Evolutionary conservation across 1,140 invertebrate genomes (phyloP).

Genomic region (Drosophila miranda): DNA sequence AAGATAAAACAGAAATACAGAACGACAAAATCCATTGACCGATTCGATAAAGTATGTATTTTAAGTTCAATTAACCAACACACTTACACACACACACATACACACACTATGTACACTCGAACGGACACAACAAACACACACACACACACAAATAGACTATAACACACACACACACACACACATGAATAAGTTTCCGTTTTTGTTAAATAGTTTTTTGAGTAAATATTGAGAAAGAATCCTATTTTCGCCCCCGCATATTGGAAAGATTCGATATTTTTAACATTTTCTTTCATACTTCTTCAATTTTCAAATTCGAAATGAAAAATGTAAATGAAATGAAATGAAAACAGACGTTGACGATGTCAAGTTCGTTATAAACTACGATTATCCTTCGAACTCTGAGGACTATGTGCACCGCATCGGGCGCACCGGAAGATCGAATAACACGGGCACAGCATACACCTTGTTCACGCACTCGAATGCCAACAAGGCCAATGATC

Average conservation of each 20-base stretch:
- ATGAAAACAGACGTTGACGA: constrained; percentile 96
- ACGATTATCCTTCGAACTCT: constrained; percentile 99
- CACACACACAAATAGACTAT: background rate
- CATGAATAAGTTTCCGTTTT: constrained; percentile 77
- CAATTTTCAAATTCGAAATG: constrained; percentile 71
- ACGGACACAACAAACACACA: constrained; percentile 13
- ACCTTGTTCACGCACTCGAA: constrained; percentile 98
- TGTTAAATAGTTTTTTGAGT: constrained; percentile 72
- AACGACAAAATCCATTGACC: constrained; percentile 37
- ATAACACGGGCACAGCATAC: constrained; percentile 97
- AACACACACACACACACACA: constrained; percentile 31
- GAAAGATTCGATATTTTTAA: constrained; percentile 60
- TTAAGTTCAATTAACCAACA: constrained; percentile 63
- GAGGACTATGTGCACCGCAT: constrained; percentile 99
- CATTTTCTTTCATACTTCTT: constrained; percentile 65
- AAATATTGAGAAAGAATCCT: constrained; percentile 52
- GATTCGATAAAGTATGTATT: constrained; percentile 55
- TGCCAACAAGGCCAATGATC: constrained; percentile 94
- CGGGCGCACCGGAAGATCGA: constrained; percentile 97
- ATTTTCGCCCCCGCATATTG: constrained; percentile 24
- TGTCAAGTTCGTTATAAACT: constrained; percentile 99
- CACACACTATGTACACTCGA: constrained; percentile 17
- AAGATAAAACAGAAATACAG: constrained; percentile 27
- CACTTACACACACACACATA: constrained; percentile 11
- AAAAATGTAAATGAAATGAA: constrained; percentile 26